Conservation (phyloP, 1,140 invertebrate species). For the Phocides pigmalion region DNA sequence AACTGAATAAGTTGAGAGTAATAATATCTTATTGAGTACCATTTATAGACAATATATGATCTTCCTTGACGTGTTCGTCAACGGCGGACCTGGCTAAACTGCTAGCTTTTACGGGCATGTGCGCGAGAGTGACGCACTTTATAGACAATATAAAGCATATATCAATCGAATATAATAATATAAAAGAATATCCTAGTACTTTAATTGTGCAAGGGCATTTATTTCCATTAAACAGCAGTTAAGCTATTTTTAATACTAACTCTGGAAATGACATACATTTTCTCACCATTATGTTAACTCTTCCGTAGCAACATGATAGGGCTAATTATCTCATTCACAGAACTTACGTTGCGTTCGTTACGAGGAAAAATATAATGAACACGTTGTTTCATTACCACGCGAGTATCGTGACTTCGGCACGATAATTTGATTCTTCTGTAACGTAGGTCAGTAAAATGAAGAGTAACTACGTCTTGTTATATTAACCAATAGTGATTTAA, state of each 20-base stretch:
- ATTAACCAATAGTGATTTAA: too few relatives aligned
- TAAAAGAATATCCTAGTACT: slow-evolving; percentile 4
- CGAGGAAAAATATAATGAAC: slow-evolving; percentile 7
- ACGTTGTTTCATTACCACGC: too few relatives aligned
- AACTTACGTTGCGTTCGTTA: slow-evolving; percentile 5
- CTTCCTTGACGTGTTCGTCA: too few relatives aligned
- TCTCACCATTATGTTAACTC: slow-evolving; percentile 15
- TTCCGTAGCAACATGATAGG: slow-evolving; percentile 3
- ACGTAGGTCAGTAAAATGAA: neutral
- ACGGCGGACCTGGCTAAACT: too few relatives aligned
- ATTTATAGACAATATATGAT: too few relatives aligned
- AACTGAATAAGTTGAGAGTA: too few relatives aligned
- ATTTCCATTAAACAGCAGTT: neutral
- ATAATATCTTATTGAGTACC: too few relatives aligned
- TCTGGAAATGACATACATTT: neutral
- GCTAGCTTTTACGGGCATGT: too few relatives aligned
- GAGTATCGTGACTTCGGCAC: neutral
- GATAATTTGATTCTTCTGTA: neutral
- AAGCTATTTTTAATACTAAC: neutral
- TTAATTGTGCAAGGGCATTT: slow-evolving; percentile 15
- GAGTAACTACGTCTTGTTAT: too few relatives aligned
- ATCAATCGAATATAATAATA: slow-evolving; percentile 6
- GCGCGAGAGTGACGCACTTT: too few relatives aligned
- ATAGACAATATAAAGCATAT: too few relatives aligned
- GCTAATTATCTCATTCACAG: slow-evolving; percentile 13